Evolutionary conservation across 2,797 vertebrate genomes (phyloP).

Genomic region (Spinus olivaceus): DNA sequence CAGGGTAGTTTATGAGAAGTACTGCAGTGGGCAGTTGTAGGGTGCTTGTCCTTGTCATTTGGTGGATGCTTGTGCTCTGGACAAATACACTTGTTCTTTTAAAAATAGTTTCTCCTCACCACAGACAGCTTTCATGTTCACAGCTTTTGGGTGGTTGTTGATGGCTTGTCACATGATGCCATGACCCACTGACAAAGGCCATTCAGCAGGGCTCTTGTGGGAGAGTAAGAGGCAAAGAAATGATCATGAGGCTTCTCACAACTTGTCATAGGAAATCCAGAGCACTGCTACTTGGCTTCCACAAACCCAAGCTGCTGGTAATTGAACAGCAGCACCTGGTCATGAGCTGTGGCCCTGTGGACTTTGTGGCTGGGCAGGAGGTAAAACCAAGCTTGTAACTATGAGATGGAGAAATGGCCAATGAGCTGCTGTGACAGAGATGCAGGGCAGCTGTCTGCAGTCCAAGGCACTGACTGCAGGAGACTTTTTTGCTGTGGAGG

Average conservation of each 20-base stretch:
- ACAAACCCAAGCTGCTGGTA: not conserved
- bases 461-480: conserved; percentile 10
- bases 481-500: conserved; percentile 24
- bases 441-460: conserved; percentile 21
- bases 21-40: not conserved
- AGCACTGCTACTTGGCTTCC: not conserved
- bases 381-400: not conserved
- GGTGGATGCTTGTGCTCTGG: not conserved
- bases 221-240: not conserved
- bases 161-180: accelerated
- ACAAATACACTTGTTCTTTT: accelerated
- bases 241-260: not conserved
- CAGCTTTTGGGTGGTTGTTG: not conserved
- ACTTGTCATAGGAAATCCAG: not conserved
- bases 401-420: not conserved
- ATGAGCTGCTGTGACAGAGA: not conserved
- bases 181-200: not conserved
- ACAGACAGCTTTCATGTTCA: accelerated
- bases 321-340: not conserved
- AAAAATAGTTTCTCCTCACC: not conserved
- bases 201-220: not conserved
- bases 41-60: not conserved
- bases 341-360: not conserved
- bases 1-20: not conserved
- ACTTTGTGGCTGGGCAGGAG: not conserved